Evolutionary conservation across 2,888 invertebrate genomes (phyloP).

Genomic region (Saturnia japonica): DNA sequence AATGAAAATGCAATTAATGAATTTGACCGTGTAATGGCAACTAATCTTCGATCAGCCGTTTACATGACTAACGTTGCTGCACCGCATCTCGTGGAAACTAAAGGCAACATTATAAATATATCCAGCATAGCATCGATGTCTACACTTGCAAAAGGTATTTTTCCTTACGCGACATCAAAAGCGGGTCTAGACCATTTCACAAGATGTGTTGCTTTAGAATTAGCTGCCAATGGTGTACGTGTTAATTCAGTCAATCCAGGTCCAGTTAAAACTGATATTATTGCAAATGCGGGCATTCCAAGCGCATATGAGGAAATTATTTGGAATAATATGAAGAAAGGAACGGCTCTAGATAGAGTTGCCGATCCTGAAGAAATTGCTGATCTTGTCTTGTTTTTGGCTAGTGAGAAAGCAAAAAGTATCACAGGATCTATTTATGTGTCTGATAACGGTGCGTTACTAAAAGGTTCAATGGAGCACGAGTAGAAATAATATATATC

Average conservation of each 20-base stretch:
- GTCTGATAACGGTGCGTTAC: constrained; percentile 88
- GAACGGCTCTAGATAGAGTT: no score
- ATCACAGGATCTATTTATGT: constrained; percentile 90
- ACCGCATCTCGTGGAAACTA: constrained; percentile 32
- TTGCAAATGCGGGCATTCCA: no score
- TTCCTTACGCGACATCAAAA: constrained; percentile 85
- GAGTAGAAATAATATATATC: neutral
- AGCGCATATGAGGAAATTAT: no score
- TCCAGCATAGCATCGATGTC: constrained; percentile 82
- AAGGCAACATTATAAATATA: constrained; percentile 86
- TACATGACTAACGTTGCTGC: constrained; percentile 39
- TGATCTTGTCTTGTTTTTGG: no score
- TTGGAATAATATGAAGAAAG: no score
- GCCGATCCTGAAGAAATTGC: no score
- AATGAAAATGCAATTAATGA: constrained; percentile 37
- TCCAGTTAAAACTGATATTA: no score
- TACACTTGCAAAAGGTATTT: constrained; percentile 28
- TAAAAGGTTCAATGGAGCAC: constrained; percentile 27
- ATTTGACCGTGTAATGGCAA: constrained; percentile 40
- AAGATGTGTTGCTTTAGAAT: constrained; percentile 89
- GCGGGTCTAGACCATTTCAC: constrained; percentile 94
- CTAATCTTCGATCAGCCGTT: constrained; percentile 44
- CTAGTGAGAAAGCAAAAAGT: no score
- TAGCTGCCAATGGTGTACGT: constrained; percentile 86
- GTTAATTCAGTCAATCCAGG: constrained; percentile 94